Evolutionary conservation across 2,888 invertebrate species (phyloP), one percentile per base, ranked within the genome.

Genomic region (Meteorus cinctellus): DNA sequence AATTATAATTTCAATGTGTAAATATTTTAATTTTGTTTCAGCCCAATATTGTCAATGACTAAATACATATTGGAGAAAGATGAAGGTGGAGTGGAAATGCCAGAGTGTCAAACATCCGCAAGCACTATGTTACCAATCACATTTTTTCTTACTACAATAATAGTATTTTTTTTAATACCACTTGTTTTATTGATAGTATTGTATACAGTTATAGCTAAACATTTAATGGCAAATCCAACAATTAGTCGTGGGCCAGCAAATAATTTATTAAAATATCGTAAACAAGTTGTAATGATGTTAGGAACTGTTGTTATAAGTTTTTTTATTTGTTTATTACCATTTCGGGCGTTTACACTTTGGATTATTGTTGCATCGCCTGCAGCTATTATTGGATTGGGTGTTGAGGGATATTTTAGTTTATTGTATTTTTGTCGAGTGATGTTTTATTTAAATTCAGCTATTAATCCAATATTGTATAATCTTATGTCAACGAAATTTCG

Each of bases 401-500:
- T 95, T 86, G 96, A 96, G 82, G 93, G 93, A 73, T 97, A 96
- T 89, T 96, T 95, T 90, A 95, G 94, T 88, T 91, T 97, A 78
- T 91, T 97, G 79, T 96, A 95, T 90, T 95, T 96, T 90, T 95
- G 95, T 86, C 93, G 97, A 81, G 94, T 96, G 73, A 95, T 97
- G 95, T 91, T 96, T 81, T 96, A 97, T 90, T 92, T 97, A 72
- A 97, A 97, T 90, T 97, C 97, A 67, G 97, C 97, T 14, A 94
- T 97, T 74, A 97, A 97, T 91, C 97, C 97, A 14, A 95, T 97
- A 84, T 91, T 97, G 71, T 97, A 97, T 90, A 97, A 97, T 89
- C 92, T 97, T 74, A 96, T 97, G 94, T 96, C 96, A 76, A 95
- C 96, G 1, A 97, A 97, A 88, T 97, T 97, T 90, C 92, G 97